Conservation (phyloP, 2,888 invertebrate species). For the Ectemnius lituratus region DNA sequence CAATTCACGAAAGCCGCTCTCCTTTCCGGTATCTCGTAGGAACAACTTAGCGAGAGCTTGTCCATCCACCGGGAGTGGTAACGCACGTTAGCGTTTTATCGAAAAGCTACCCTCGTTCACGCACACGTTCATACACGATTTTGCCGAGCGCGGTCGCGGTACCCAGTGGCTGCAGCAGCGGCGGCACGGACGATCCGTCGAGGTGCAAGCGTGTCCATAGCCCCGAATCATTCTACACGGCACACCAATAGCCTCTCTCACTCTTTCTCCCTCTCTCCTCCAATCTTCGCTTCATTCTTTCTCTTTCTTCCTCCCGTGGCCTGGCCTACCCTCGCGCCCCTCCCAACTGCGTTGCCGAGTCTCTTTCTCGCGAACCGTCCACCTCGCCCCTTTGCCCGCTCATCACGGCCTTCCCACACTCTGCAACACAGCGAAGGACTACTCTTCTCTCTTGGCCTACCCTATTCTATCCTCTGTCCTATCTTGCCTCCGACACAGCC, state of each 20-base stretch:
- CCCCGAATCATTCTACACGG: constrained; percentile 66
- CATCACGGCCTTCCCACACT: constrained; percentile 14
- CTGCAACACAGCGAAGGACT: constrained; percentile 42
- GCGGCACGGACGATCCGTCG: constrained; percentile 65
- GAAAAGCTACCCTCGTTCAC: constrained; percentile 60
- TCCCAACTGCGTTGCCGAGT: constrained; percentile 2
- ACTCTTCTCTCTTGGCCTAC: constrained; percentile 46
- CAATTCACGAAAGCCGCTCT: constrained; percentile 50
- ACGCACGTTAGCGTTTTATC: constrained; percentile 48
- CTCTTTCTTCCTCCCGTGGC: constrained; percentile 10
- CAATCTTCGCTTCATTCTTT: neutral
- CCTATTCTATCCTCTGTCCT: constrained; percentile 46
- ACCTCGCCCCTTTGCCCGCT: neutral
- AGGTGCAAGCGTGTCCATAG: constrained; percentile 72
- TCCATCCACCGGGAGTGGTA: constrained; percentile 29
- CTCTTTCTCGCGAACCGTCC: constrained; percentile 3
- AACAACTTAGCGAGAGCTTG: constrained; percentile 13
- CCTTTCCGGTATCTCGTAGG: constrained; percentile 35
- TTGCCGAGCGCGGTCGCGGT: constrained; percentile 53
- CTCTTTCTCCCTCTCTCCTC: constrained; percentile 19
- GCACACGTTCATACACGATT: constrained; percentile 64
- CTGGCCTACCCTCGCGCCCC: constrained; percentile 10
- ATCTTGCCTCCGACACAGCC: constrained; percentile 39
- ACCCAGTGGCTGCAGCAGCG: constrained; percentile 57
- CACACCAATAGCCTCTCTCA: constrained; percentile 26